A percentile compares a stretch with the other conserved stretches of the same genome.
Conservation (phyloP, 2,888 invertebrate genomes). For the Lasioglossum figueresi region DNA sequence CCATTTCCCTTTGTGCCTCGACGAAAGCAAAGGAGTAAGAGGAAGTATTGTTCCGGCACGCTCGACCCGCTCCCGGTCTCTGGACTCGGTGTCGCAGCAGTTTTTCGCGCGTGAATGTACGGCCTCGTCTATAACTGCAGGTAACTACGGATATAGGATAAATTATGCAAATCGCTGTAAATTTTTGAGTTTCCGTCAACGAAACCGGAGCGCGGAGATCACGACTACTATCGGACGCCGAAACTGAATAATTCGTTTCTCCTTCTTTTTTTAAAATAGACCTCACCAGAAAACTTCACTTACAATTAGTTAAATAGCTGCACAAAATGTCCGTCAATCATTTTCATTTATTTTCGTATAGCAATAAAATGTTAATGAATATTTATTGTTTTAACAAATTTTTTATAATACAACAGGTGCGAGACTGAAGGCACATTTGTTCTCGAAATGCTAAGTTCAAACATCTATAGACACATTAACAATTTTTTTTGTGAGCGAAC, state of each 20-base stretch:
- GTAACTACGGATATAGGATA: conserved; percentile 48
- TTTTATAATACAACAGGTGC: too few species aligned
- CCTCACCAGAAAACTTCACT: not conserved
- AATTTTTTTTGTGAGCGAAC: too few species aligned
- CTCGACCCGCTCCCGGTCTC: conserved; percentile 5
- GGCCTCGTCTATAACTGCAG: conserved; percentile 40
- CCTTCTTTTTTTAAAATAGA: too few species aligned
- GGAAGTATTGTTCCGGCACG: conserved; percentile 54
- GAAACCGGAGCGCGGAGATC: not conserved
- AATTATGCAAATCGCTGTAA: conserved; percentile 66
- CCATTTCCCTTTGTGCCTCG: conserved; percentile 46
- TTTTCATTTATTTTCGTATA: not conserved
- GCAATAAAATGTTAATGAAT: too few species aligned
- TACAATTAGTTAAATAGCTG: not conserved
- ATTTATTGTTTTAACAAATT: too few species aligned
- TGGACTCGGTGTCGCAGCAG: conserved; percentile 1
- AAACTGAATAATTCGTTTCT: not conserved
- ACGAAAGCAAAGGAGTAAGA: conserved; percentile 21
- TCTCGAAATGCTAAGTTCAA: too few species aligned
- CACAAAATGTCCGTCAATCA: not conserved
- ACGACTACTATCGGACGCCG: not conserved
- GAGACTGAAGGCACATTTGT: too few species aligned
- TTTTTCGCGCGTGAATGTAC: conserved; percentile 25
- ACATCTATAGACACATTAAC: too few species aligned
- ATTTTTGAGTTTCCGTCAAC: conserved; percentile 13